Conservation (phyloP, 2,113 vertebrate genomes). For the Pelecanus crispus region DNA sequence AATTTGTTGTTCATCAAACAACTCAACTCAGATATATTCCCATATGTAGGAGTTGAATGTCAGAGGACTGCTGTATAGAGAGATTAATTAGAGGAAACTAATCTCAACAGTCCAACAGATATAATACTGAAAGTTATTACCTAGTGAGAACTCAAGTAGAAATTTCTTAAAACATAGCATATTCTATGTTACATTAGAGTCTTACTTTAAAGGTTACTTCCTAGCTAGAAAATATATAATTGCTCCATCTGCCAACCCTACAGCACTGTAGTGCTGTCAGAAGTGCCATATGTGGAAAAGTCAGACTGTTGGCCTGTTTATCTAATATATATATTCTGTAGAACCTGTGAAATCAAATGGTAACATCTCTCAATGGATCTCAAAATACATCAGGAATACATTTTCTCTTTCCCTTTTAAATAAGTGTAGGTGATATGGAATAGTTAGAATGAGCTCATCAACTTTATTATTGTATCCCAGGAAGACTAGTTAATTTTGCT, state of each 20-base stretch:
- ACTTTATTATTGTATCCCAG: background rate
- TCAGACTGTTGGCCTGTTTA: conserved; percentile 48
- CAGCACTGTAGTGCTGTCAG: conserved; percentile 16
- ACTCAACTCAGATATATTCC: background rate
- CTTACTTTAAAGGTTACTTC: conserved; percentile 51
- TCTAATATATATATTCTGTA: background rate
- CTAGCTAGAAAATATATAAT: conserved; percentile 40
- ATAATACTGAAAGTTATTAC: background rate
- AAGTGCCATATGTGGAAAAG: conserved; percentile 53
- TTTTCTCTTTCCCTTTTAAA: background rate
- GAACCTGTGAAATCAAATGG: conserved; percentile 34
- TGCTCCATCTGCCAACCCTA: conserved; percentile 63
- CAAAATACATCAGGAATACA: background rate
- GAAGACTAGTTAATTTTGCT: background rate
- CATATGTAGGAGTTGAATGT: background rate
- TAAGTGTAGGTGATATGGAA: background rate
- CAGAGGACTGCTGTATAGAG: background rate
- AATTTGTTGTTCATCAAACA: background rate
- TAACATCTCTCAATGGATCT: background rate
- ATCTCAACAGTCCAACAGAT: background rate
- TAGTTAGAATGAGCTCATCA: background rate
- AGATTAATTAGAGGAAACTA: background rate
- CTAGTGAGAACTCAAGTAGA: background rate
- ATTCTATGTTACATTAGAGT: background rate
- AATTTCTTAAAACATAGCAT: conserved; percentile 2